These are phyloP conservation scores for Cephus pulcher DNA, from an alignment of 2,888 invertebrate genomes.

Conservation along the genomic window DNA sequence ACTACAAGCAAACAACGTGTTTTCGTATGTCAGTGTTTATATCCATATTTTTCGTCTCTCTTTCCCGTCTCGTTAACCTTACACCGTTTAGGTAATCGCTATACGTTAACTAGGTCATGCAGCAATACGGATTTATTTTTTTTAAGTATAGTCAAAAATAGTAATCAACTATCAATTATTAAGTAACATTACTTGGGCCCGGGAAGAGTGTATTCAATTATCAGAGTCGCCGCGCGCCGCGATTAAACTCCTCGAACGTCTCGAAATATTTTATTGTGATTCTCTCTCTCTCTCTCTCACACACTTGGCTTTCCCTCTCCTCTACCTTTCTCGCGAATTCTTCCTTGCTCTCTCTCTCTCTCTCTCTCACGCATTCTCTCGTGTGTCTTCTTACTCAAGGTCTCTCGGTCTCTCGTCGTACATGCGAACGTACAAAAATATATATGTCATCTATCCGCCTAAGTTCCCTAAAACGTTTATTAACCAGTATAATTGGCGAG, in stretches of 20 bases:
- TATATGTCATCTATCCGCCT: conserved; percentile 63
- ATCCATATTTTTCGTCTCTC: neutral
- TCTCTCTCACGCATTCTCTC: neutral
- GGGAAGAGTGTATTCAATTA: conserved; percentile 58
- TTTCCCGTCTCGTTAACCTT: conserved; percentile 28
- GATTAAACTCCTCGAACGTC: conserved; percentile 25
- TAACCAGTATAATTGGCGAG: conserved; percentile 47
- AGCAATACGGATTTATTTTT: conserved; percentile 59
- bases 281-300: conserved; percentile 23
- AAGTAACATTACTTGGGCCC: conserved; percentile 64
- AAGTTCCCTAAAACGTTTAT: conserved; percentile 58
- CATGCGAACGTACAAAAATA: conserved; percentile 66
- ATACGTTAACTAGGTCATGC: conserved; percentile 62
- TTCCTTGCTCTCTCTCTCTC: conserved; percentile 1
- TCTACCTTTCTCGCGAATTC: neutral
- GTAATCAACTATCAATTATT: conserved; percentile 31
- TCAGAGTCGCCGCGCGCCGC: conserved; percentile 44
- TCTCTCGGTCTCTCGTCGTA: conserved; percentile 18
- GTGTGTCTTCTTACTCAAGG: conserved; percentile 9
- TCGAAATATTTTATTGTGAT: conserved; percentile 15
- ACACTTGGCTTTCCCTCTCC: neutral
- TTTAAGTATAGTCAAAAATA: conserved; percentile 53
- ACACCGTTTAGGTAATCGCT: conserved; percentile 20
- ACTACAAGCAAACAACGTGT: conserved; percentile 44
- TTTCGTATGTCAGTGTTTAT: neutral